A percentile compares a stretch with the other conserved stretches of the same genome.
phyloP scores from a whole-genome alignment of 2,113 vertebrate genomes.

The Heterochromis multidens region DNA sequence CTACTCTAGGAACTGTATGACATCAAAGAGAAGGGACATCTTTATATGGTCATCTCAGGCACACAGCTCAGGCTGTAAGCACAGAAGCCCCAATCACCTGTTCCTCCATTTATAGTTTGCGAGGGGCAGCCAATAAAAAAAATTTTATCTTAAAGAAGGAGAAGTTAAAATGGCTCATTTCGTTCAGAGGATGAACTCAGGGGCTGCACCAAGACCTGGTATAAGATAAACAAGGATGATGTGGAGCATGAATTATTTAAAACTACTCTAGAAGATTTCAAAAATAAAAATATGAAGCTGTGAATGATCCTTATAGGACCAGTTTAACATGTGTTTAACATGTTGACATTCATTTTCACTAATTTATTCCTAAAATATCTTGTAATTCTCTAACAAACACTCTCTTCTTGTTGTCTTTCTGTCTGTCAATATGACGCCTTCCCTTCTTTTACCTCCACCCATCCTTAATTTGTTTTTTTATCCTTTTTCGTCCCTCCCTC shows the following conservation, averaged over 20 bases:
- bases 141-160: no score
- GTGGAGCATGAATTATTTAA: not conserved
- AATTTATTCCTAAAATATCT: not conserved
- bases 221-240: not conserved
- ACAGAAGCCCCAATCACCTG: no score
- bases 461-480: not conserved
- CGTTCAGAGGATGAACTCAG: no score
- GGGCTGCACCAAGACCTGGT: no score
- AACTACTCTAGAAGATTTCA: not conserved
- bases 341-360: not conserved
- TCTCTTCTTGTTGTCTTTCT: rapidly evolving
- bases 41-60: no score
- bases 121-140: no score
- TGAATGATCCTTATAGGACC: not conserved
- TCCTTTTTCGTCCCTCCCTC: not conserved
- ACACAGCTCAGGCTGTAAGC: no score
- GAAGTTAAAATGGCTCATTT: no score
- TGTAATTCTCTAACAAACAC: not conserved
- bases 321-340: not conserved
- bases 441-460: not conserved
- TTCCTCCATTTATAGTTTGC: no score
- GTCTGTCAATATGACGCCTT: not conserved
- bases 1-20: no score
- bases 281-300: not conserved
- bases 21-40: no score